phyloP scores from a whole-genome alignment of 2,113 vertebrate species.

The Nannobrachium achirus region DNA sequence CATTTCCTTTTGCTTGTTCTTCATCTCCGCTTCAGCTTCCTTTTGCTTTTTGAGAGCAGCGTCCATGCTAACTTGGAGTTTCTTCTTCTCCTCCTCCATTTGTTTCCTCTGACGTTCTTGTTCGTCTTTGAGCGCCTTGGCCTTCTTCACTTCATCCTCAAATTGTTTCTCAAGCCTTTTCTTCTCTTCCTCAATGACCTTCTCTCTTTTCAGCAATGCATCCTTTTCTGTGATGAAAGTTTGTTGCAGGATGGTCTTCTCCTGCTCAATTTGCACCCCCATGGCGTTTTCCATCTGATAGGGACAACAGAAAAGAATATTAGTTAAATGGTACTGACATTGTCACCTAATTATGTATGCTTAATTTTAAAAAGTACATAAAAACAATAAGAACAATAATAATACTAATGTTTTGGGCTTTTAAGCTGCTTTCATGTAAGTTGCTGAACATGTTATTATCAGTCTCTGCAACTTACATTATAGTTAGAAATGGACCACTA shows the following conservation, averaged over 20 bases:
- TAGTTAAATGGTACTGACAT: conserved; percentile 13
- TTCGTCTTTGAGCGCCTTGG: conserved; percentile 85
- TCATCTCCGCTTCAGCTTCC: conserved; percentile 86
- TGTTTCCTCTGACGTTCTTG: conserved; percentile 84
- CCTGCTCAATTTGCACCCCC: conserved; percentile 88
- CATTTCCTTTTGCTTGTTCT: conserved; percentile 89
- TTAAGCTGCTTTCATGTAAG: conserved; percentile 42
- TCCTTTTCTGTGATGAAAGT: conserved; percentile 91
- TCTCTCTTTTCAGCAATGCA: conserved; percentile 87
- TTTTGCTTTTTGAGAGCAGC: conserved; percentile 86
- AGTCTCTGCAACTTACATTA: conserved; percentile 52
- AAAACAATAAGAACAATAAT: not conserved
- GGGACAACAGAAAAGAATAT: conserved; percentile 27
- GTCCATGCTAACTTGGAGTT: conserved; percentile 85
- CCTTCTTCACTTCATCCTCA: conserved; percentile 88
- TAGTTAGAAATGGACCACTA: conserved; percentile 6
- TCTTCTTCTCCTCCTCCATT: conserved; percentile 89
- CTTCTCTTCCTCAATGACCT: conserved; percentile 90
- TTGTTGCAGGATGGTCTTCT: conserved; percentile 87
- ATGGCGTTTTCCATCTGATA: conserved; percentile 87
- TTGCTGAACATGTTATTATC: conserved; percentile 35
- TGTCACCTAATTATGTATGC: not conserved
- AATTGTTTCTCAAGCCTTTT: conserved; percentile 89
- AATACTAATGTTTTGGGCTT: not conserved
- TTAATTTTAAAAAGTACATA: not conserved